A percentile compares a stretch with the other conserved stretches of the same genome.
These are phyloP conservation scores for Danio rerio DNA, from an alignment of 2,113 vertebrate genomes.

Conservation along the genomic window DNA sequence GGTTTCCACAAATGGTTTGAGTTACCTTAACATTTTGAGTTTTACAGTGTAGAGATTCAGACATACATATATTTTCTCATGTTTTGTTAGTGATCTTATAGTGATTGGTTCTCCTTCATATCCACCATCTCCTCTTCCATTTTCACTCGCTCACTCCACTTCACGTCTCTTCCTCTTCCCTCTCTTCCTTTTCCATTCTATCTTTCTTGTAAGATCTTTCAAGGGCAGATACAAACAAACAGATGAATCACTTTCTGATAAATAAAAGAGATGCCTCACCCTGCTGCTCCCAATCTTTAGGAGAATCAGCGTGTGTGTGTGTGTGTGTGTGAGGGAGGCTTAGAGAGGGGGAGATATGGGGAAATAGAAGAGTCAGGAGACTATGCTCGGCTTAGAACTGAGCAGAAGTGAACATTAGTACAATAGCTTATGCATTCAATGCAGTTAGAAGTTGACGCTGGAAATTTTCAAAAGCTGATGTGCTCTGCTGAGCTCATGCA, in stretches of 20 bases:
- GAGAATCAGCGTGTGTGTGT: slow-evolving; percentile 32
- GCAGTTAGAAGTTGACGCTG: slow-evolving; percentile 30
- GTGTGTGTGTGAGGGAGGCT: slow-evolving; percentile 8
- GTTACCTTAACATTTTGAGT: too few relatives aligned
- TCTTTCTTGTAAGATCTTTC: slow-evolving; percentile 56
- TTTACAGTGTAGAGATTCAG: neutral
- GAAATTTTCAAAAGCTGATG: slow-evolving; percentile 11
- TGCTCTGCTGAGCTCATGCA: slow-evolving; percentile 29
- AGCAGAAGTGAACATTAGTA: slow-evolving; percentile 1
- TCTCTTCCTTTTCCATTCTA: slow-evolving; percentile 49
- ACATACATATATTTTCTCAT: neutral
- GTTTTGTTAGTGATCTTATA: slow-evolving; percentile 17
- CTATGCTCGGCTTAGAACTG: slow-evolving; percentile 12
- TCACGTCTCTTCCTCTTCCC: neutral
- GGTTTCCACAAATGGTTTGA: too few relatives aligned
- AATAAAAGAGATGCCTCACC: slow-evolving; percentile 64
- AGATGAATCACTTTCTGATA: slow-evolving; percentile 68
- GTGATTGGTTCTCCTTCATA: neutral
- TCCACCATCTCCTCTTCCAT: neutral
- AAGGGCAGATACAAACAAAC: slow-evolving; percentile 66
- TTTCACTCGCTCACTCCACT: slow-evolving; percentile 1
- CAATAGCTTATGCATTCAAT: slow-evolving; percentile 42
- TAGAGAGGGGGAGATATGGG: neutral
- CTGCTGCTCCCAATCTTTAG: slow-evolving; percentile 64
- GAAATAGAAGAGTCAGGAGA: slow-evolving; percentile 26